phyloP scores from a whole-genome alignment of 2,797 vertebrate species.

The Halcyon badia region DNA sequence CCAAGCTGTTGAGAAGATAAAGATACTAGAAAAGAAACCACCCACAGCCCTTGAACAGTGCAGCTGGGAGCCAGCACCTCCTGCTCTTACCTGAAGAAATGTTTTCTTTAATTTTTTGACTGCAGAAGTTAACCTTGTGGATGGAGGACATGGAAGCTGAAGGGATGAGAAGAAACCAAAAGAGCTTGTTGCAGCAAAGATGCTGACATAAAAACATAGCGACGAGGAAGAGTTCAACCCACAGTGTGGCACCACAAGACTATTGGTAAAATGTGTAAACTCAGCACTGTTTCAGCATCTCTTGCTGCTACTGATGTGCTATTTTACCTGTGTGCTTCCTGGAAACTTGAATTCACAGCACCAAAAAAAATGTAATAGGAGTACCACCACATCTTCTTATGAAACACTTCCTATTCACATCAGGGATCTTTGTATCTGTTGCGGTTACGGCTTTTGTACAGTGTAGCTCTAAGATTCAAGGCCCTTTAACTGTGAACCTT shows the following conservation, averaged over 20 bases:
- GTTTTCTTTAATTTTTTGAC: conserved; percentile 61
- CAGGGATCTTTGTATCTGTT: neutral
- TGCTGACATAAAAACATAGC: neutral
- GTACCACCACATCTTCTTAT: neutral
- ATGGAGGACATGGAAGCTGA: conserved; percentile 69
- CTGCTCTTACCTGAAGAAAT: conserved; percentile 65
- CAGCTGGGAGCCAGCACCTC: neutral
- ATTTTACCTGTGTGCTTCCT: neutral
- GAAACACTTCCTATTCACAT: neutral
- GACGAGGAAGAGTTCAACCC: neutral
- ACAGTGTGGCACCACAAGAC: conserved; percentile 5
- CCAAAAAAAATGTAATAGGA: neutral
- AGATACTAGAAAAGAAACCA: neutral
- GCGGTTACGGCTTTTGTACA: neutral
- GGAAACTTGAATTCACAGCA: neutral
- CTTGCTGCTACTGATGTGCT: neutral
- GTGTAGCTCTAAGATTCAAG: neutral
- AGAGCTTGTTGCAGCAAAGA: neutral
- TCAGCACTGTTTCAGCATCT: neutral
- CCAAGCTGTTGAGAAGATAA: conserved; percentile 72
- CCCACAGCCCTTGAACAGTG: neutral
- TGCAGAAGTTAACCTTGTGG: conserved; percentile 61
- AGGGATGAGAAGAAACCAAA: conserved; percentile 37
- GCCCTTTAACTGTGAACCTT: neutral
- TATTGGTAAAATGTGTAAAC: neutral